Base-by-base conservation (phyloP, 2,888 invertebrate genomes). In the Toxonevra muliebris region DNA sequence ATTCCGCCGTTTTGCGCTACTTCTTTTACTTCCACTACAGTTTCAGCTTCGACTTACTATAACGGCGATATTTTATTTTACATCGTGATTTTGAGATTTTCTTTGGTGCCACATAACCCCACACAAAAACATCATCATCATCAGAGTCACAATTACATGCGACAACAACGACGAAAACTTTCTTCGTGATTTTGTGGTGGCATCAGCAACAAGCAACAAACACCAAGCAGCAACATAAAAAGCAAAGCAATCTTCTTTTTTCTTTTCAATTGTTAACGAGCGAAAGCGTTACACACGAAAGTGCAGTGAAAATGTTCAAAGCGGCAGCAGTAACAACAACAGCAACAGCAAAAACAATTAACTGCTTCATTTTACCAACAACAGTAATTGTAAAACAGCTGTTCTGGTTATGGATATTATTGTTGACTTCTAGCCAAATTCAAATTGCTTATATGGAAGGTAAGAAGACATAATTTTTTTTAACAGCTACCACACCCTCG, bases 241-340 rank as follows among this genome's bases (percentile, higher is more conserved):
- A 17, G 15, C 62, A 53, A 58, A 40, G 40, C 58, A 20, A 50
- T 63, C 50, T 68, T 67, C 58, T 41, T 64, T 50, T 48, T 76
- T 72, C 71, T 77, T 74, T 80, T 80, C 78, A 79, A 79, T 80
- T 80, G 78, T 79, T 82, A 80, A 82, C 80, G 78, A 81, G 82
- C 81, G 83, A 82, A 82, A 82, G 83, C 83, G 80, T 77, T 79
- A 70, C 71, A 71, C 66, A 75, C 73, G 77, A 81, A 80, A 79
- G 78, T 78, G 78, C 76, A 79, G 76, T 79, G 76, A 79, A 80
- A 79, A 80, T 30, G 30, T 30, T 30, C 30, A 2, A 30, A 30
- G 30, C 30, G 7, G 30, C 30, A 30, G 30, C 30, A 30, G 30
- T 7, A 30, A 30, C 30, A 30, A 30, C 30, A 30, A 4, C 30